Percentiles rank a stretch among this genome's conserved stretches.
phyloP scores from a whole-genome alignment of 1,140 invertebrate genomes.

The Pissodes strobi region DNA sequence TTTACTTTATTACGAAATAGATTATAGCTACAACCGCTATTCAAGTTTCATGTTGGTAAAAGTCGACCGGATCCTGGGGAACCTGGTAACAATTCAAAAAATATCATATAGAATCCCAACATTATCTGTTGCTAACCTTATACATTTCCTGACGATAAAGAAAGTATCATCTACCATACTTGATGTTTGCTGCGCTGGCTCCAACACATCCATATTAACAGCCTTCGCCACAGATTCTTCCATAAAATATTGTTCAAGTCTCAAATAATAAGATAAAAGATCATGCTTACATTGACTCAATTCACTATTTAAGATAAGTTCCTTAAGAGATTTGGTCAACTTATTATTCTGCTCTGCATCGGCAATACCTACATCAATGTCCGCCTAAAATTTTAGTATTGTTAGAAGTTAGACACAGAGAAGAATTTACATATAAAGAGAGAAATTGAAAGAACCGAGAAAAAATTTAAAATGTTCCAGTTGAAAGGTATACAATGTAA shows the following conservation, averaged over 20 bases:
- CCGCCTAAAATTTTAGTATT: constrained; percentile 61
- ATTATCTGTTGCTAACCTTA: no score
- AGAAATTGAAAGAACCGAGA: no score
- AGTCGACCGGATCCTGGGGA: no score
- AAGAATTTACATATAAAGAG: no score
- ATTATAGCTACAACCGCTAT: no score
- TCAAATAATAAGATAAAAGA: constrained; percentile 85
- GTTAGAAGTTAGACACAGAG: no score
- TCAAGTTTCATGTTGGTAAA: no score
- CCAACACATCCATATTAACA: constrained; percentile 80
- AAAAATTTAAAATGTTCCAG: no score
- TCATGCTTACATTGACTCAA: constrained; percentile 87
- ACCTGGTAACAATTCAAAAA: no score
- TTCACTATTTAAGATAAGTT: constrained; percentile 75
- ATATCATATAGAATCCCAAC: no score
- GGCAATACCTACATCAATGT: constrained; percentile 68
- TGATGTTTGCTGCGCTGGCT: constrained; percentile 73
- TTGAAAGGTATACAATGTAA: no score
- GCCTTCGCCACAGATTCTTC: constrained; percentile 95
- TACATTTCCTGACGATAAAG: constrained; percentile 96
- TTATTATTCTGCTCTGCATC: constrained; percentile 62
- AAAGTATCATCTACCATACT: constrained; percentile 98
- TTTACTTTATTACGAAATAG: no score
- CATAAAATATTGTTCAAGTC: constrained; percentile 93
- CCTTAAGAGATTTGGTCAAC: constrained; percentile 66